These are phyloP conservation scores for Danio aesculapii DNA, from an alignment of 2,797 vertebrate genomes.

Conservation along the genomic window DNA sequence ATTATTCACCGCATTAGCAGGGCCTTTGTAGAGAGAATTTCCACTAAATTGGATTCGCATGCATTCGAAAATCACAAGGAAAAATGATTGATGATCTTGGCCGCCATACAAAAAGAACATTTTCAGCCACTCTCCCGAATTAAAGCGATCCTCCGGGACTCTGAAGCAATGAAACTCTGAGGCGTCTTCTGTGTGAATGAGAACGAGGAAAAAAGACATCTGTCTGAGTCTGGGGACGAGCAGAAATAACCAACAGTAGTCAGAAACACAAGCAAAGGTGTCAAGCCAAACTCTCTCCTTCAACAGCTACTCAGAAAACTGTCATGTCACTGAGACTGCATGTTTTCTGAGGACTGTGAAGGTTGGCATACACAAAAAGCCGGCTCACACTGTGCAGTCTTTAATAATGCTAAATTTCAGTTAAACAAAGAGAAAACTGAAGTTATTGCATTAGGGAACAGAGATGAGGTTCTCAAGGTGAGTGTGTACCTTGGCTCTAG, in stretches of 20 bases:
- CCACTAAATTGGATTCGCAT: conserved; percentile 62
- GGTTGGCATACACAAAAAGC: neutral
- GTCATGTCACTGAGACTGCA: conserved; percentile 30
- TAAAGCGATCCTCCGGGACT: conserved; percentile 48
- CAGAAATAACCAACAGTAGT: conserved; percentile 32
- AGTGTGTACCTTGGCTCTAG: too few relatives aligned
- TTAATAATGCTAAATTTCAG: too few relatives aligned
- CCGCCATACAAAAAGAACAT: conserved; percentile 49
- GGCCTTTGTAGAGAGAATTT: conserved; percentile 43
- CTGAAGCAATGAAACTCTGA: conserved; percentile 19
- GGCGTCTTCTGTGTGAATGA: conserved; percentile 21
- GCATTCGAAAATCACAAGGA: conserved; percentile 53
- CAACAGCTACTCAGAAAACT: neutral
- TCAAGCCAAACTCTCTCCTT: too few relatives aligned
- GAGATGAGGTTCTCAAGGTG: too few relatives aligned
- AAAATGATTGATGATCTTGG: conserved; percentile 64
- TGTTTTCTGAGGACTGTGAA: conserved; percentile 27
- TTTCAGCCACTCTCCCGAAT: conserved; percentile 49
- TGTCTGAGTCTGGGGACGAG: conserved; percentile 34
- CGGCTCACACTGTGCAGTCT: too few relatives aligned
- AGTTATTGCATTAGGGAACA: too few relatives aligned
- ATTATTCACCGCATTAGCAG: conserved; percentile 49
- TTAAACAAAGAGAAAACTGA: too few relatives aligned
- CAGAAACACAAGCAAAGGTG: conserved; percentile 22
- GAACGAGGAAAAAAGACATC: conserved; percentile 27